Conservation (phyloP, 1,140 invertebrate genomes). For the Cotesia typhae region DNA sequence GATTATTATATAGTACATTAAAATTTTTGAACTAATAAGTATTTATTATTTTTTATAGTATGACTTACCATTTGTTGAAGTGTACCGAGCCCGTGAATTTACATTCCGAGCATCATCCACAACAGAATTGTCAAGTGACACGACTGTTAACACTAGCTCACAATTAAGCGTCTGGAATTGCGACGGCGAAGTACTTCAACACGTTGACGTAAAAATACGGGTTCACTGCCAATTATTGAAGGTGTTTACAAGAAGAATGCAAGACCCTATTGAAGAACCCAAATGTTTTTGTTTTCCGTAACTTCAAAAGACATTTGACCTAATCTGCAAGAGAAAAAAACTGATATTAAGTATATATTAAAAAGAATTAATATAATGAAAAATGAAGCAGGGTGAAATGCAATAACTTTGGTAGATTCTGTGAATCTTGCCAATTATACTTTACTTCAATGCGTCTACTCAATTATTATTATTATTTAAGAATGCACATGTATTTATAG, state of each 20-base stretch:
- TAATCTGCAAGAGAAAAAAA: no score
- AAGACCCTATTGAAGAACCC: slow-evolving; percentile 34
- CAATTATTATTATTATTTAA: no score
- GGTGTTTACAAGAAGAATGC: slow-evolving; percentile 66
- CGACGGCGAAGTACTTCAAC: slow-evolving; percentile 82
- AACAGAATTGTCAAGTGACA: slow-evolving; percentile 46
- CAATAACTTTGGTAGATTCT: no score
- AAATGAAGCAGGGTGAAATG: no score
- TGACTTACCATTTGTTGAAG: slow-evolving; percentile 81
- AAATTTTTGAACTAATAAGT: no score
- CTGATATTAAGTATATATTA: no score
- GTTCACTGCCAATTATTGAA: slow-evolving; percentile 70
- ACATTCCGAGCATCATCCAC: slow-evolving; percentile 71
- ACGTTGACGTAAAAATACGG: slow-evolving; percentile 75
- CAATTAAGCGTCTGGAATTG: slow-evolving; percentile 82
- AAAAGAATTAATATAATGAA: no score
- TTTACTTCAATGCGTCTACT: no score
- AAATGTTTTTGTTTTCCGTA: slow-evolving; percentile 36
- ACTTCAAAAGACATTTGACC: not conserved
- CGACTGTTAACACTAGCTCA: slow-evolving; percentile 51
- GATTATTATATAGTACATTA: no score
- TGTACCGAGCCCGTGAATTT: slow-evolving; percentile 79
- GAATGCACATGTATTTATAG: no score
- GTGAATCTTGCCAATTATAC: no score
- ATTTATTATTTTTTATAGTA: slow-evolving; percentile 63